Base-by-base conservation (phyloP, 2,113 vertebrate species). In the Paradoxurus hermaphroditus region DNA sequence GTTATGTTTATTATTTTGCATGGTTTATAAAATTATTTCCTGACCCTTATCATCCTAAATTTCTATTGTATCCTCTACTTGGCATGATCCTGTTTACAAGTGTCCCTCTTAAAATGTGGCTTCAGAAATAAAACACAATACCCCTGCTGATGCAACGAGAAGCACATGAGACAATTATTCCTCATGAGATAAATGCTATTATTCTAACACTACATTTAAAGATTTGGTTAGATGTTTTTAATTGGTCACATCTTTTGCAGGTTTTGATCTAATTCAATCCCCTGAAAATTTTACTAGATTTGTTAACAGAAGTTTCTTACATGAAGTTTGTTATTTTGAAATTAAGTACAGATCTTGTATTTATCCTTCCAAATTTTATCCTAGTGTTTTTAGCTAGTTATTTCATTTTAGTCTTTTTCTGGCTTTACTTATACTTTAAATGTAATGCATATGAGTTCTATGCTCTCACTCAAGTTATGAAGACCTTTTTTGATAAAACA, bases 101-200 rank as follows among this genome's bases (percentile, higher is more conserved):
- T 72, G 59, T 68, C 62, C 29, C 59, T 81, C 39, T 67, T 62
- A 79, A 94, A 97, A 72, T 46, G 18, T 77, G n/a, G 13, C 34
- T 93, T 86, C 41, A 89, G 59, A n/a, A 96, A 96, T 96, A 97
- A 89, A 91, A 93, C 36, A 94, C 41, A 94, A 81, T 91, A 41
- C 16, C 12, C n/a, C 34, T 63, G 41, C 62, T 73, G 95, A 93
- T 87, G 12, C 0, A 0, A 49, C 39, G 53, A 93, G 59, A 93
- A 18, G 7, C 18, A 21, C 7, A 41, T 18, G 49, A 70, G 46
- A 82, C 44, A 94, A 6, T 87, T 31, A 31, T 34, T 46, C 83
- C 59, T 85, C 5, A 0, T 25, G 31, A 46, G 53, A 36, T 78
- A 41, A 85, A 25, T 18, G 12, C 51, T 53, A 13, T 63, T 90